These are phyloP conservation scores for Coptotermes formosanus DNA, from an alignment of 1,140 invertebrate genomes.

Conservation along the genomic window DNA sequence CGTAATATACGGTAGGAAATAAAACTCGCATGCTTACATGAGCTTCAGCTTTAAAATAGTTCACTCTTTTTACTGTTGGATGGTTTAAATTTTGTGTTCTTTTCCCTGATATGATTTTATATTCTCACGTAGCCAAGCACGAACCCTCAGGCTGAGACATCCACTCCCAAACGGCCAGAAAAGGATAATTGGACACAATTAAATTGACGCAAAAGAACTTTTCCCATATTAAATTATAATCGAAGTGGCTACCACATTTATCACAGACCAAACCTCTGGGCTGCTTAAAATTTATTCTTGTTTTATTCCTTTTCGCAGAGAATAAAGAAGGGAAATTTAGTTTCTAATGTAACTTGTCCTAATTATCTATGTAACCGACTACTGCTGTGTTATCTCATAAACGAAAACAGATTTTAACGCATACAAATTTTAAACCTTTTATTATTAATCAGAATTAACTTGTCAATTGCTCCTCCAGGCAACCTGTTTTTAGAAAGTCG, in stretches of 20 bases:
- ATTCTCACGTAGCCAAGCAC: not conserved
- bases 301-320: not conserved
- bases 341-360: not conserved
- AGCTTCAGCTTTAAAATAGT: too few species aligned
- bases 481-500: not conserved
- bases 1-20: too few species aligned
- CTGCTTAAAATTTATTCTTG: not conserved
- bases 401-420: not conserved
- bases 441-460: not conserved
- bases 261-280: not conserved
- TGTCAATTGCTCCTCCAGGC: not conserved
- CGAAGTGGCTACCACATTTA: not conserved
- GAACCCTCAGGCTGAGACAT: not conserved
- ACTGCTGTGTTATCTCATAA: not conserved
- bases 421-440: not conserved
- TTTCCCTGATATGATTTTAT: not conserved
- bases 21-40: too few species aligned
- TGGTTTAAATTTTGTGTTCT: not conserved
- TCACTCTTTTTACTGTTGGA: too few species aligned
- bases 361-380: not conserved
- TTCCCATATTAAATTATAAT: constrained; percentile 10
- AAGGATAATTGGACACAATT: not conserved
- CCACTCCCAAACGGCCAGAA: not conserved
- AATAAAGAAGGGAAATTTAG: not conserved
- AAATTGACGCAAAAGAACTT: not conserved